Evolutionary conservation across 2,888 invertebrate genomes (phyloP).

Genomic region (Spodoptera exigua): DNA sequence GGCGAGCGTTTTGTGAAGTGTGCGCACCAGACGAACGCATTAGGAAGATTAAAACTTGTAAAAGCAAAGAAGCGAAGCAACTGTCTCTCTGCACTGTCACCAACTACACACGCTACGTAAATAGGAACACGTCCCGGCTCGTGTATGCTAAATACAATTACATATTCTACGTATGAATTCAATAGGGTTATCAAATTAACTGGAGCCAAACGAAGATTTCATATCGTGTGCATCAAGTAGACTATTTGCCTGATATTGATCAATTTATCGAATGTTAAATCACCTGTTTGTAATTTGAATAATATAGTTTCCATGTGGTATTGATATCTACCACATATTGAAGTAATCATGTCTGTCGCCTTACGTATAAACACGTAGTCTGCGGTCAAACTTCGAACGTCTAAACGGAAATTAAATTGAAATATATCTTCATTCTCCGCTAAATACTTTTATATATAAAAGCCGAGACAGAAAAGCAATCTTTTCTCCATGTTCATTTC

Average conservation of each 20-base stretch:
- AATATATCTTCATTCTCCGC: constrained; percentile 17
- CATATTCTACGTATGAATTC: constrained; percentile 2
- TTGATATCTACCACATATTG: no score
- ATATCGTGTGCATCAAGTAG: no score
- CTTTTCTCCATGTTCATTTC: constrained; percentile 36
- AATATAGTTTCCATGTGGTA: no score
- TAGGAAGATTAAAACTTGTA: constrained; percentile 87
- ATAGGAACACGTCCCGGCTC: constrained; percentile 39
- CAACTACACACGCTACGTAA: constrained; percentile 55
- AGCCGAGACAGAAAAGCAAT: constrained; percentile 34
- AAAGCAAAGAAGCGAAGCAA: constrained; percentile 79
- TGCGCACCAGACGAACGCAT: constrained; percentile 79
- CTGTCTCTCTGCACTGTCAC: constrained; percentile 64
- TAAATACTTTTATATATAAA: constrained; percentile 13
- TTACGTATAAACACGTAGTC: no score
- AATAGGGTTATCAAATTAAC: constrained; percentile 25
- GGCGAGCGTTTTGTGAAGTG: constrained; percentile 77
- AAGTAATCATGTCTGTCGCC: no score
- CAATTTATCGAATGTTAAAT: no score
- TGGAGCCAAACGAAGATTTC: no score
- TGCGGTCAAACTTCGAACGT: not conserved
- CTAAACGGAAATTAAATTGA: constrained; percentile 8
- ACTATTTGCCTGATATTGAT: no score
- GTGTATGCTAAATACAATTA: constrained; percentile 26
- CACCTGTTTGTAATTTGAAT: no score